Evolutionary conservation across 2,797 vertebrate species (phyloP).

Genomic region (Pristis pectinata): DNA sequence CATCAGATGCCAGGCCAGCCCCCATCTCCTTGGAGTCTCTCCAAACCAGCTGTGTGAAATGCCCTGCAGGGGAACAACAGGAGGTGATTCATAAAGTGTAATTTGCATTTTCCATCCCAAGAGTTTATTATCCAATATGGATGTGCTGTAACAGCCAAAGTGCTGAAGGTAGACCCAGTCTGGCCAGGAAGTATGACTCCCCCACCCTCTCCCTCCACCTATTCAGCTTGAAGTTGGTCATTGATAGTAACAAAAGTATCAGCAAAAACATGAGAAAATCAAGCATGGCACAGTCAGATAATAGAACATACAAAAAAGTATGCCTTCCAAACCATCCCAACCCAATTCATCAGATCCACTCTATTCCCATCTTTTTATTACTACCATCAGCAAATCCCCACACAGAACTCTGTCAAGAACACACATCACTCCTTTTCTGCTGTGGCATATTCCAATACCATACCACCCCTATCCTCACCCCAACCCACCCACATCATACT

Average conservation of each 20-base stretch:
- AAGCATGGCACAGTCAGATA: not conserved
- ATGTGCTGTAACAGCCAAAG: not conserved
- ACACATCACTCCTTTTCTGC: not conserved
- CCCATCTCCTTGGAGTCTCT: conserved; percentile 46
- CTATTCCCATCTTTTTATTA: not conserved
- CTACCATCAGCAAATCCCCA: not conserved
- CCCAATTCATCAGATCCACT: not conserved
- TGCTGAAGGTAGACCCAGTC: too few relatives aligned
- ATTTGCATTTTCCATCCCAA: not conserved
- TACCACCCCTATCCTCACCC: not conserved
- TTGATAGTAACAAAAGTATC: not conserved
- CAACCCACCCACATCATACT: not conserved
- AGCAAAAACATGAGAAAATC: not conserved
- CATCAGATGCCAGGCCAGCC: conserved; percentile 47
- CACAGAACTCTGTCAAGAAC: too few relatives aligned
- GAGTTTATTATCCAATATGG: not conserved
- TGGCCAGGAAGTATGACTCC: too few relatives aligned
- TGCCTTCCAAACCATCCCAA: not conserved
- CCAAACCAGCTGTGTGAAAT: conserved; percentile 56
- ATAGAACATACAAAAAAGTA: not conserved
- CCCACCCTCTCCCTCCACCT: too few relatives aligned
- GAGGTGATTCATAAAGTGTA: not conserved
- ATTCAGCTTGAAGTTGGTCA: too few relatives aligned
- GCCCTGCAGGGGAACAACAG: conserved; percentile 43
- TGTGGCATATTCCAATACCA: not conserved